phyloP scores from a whole-genome alignment of 2,113 vertebrate species.

The Odontesthes bonariensis region DNA sequence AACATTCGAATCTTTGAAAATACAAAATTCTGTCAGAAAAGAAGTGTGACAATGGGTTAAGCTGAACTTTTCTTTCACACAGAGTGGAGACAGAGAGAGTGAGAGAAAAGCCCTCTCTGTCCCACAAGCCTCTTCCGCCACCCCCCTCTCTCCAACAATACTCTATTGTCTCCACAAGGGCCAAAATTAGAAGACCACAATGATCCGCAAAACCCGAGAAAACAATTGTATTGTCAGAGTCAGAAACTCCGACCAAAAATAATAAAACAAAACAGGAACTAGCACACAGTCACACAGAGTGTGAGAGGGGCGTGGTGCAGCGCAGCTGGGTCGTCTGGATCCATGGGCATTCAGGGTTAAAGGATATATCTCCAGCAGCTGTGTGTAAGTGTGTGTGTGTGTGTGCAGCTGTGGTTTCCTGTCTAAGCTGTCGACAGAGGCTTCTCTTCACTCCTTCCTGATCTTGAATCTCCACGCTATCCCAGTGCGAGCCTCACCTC shows the following conservation, averaged over 20 bases:
- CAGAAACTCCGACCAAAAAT: constrained; percentile 67
- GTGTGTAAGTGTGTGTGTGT: constrained; percentile 30
- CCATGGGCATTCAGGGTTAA: constrained; percentile 73
- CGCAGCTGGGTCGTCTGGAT: constrained; percentile 71
- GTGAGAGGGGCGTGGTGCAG: constrained; percentile 42
- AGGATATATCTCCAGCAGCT: constrained; percentile 78
- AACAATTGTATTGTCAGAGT: constrained; percentile 63
- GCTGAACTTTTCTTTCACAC: constrained; percentile 22
- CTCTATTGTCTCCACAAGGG: constrained; percentile 69
- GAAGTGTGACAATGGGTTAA: constrained; percentile 4
- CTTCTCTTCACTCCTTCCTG: constrained; percentile 69
- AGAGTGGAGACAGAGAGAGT: constrained; percentile 25
- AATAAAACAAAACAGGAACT: constrained; percentile 70
- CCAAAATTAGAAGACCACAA: constrained; percentile 78
- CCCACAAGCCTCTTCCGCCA: constrained; percentile 36
- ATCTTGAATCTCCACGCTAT: constrained; percentile 54
- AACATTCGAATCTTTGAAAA: not conserved
- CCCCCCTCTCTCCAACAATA: constrained; percentile 68
- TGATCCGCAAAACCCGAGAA: constrained; percentile 66
- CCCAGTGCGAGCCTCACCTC: constrained; percentile 21
- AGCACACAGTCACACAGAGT: constrained; percentile 32
- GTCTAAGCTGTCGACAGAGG: constrained; percentile 76
- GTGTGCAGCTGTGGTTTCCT: constrained; percentile 82
- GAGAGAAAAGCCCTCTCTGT: constrained; percentile 49
- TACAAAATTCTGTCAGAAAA: not conserved